These are phyloP conservation scores for Acromyrmex heyeri DNA, from an alignment of 1,140 invertebrate species.

Conservation along the genomic window DNA sequence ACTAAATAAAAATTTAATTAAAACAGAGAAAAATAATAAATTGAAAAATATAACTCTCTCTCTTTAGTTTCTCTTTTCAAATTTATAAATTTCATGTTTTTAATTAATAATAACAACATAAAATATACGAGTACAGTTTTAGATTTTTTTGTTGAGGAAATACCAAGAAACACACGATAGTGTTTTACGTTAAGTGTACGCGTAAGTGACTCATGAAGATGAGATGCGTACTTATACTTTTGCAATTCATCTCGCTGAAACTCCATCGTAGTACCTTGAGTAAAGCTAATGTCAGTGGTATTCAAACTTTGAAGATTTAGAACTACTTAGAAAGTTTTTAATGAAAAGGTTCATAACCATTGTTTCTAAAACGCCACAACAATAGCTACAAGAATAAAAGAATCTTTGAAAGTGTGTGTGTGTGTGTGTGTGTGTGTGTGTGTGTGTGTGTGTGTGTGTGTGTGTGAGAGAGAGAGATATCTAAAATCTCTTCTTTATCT, in stretches of 20 bases:
- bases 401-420: too few species aligned
- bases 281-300: background rate
- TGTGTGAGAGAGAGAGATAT: too few species aligned
- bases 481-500: too few species aligned
- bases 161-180: background rate
- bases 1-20: background rate
- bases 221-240: background rate
- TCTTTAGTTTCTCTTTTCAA: background rate
- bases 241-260: background rate
- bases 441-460: too few species aligned
- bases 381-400: background rate
- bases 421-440: too few species aligned
- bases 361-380: background rate
- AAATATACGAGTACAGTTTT: background rate
- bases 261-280: background rate
- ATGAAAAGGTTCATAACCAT: background rate
- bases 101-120: background rate
- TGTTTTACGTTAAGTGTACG: background rate
- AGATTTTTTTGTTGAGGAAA: background rate
- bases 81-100: background rate
- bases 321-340: conserved; percentile 16
- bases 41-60: background rate
- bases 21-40: background rate
- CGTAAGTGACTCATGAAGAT: background rate
- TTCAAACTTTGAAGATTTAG: conserved; percentile 8